Base-by-base conservation (phyloP, 2,888 invertebrate species). In the Teleogryllus oceanicus region DNA sequence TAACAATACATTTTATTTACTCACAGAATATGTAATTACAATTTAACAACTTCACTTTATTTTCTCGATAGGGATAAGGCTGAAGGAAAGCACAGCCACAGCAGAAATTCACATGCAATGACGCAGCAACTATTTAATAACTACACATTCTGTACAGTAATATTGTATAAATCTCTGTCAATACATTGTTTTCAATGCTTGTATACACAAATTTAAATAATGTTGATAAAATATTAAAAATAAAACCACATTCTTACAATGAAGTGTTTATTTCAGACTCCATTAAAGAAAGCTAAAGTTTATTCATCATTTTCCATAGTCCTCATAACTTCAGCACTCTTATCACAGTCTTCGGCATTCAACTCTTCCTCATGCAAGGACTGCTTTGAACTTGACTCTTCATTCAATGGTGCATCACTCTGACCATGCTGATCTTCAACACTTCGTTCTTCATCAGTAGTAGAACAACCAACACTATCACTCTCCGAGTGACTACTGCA, bases 401-500 rank as follows among this genome's bases (percentile, higher is more conserved):
- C 37, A 37, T 37, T 37, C 37, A 37, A 37, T 8, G 37, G 37
- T 37, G 37, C 37, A 37, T 37, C 37, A 8, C 37, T 37, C 37
- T 37, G 37, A 8, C 5, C 37, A 37, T 8, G 37, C 37, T 37
- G 37, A 62, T 62, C 62, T 62, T 62, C 62, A 13, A n/a, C 62
- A 62, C 37, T 37, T 37, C 37, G 37, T 37, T 37, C 37, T 37
- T 37, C 37, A 37, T n/a, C 62, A 62, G 62, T 18, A 62, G 16
- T 62, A 4, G 62, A 62, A 62, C 62, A 18, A 13, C n/a, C 62
- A 62, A 62, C 62, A 62, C 62, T 62, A 62, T 62, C 62, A 11
- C 62, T 62, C 16, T 62, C 62, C 16, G 62, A 62, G 62, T 62
- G 62, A n/a, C 62, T 62, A 62, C 62, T 62, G 62, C 62, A 62